Conservation (phyloP, 2,113 vertebrate genomes). For the Lepus europaeus region DNA sequence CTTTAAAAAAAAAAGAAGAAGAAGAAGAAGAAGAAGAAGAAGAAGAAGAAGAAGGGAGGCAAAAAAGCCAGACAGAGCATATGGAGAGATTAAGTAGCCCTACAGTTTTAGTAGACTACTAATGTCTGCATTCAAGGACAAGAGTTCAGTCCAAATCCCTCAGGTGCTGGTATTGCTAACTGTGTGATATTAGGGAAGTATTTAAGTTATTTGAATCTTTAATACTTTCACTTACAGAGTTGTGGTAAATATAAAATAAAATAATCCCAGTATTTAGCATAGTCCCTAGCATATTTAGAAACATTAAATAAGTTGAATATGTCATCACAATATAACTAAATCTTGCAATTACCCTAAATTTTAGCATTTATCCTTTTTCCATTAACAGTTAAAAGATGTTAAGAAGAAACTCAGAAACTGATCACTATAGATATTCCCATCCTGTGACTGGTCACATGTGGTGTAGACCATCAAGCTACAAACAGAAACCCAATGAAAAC, state of each 20-base stretch:
- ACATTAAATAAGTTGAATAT: slow-evolving; percentile 23
- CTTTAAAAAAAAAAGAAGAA: too few species aligned
- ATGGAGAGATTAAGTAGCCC: not conserved
- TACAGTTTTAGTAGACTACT: too few species aligned
- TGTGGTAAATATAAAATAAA: slow-evolving; percentile 12
- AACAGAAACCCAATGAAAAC: not conserved
- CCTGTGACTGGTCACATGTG: not conserved
- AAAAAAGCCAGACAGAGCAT: not conserved
- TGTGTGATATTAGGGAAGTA: not conserved
- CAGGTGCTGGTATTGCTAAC: not conserved
- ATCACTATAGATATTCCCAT: not conserved
- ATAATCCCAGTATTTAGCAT: not conserved
- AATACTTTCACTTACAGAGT: not conserved
- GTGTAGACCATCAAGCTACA: slow-evolving; percentile 2
- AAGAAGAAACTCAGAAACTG: not conserved
- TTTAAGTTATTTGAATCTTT: not conserved
- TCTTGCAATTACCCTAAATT: not conserved
- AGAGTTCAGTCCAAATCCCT: not conserved
- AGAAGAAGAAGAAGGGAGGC: not conserved
- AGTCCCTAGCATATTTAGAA: not conserved
- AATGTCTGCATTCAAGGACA: not conserved
- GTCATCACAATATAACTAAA: not conserved
- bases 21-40: too few species aligned
- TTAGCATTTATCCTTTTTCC: not conserved
- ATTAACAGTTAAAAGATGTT: not conserved